Evolutionary conservation across 2,797 vertebrate species (phyloP).

Genomic region (Potorous gilbertii): DNA sequence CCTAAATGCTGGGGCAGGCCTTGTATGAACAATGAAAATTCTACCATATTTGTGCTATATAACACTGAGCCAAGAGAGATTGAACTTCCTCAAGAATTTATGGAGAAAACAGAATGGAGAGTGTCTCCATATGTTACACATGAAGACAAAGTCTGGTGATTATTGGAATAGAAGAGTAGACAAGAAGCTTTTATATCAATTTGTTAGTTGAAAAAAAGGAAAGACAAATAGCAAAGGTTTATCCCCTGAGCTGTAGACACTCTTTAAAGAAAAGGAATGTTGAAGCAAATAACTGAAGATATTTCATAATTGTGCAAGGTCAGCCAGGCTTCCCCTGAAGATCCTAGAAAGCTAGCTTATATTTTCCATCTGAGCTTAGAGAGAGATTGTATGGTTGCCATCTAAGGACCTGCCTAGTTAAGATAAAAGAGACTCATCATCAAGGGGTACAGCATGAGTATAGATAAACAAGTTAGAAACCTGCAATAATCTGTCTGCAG

Average conservation of each 20-base stretch:
- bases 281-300: background rate
- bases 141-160: background rate
- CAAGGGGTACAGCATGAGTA: background rate
- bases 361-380: background rate
- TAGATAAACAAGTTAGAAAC: background rate
- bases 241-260: background rate
- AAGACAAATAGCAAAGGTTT: background rate
- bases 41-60: background rate
- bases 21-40: background rate
- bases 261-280: background rate
- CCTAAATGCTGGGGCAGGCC: background rate
- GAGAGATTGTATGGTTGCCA: background rate
- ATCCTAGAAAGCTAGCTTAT: background rate
- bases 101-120: background rate
- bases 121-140: background rate
- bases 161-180: background rate
- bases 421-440: background rate
- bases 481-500: no score
- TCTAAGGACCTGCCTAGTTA: background rate
- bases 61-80: background rate
- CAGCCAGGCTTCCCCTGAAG: background rate
- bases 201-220: background rate
- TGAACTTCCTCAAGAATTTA: background rate
- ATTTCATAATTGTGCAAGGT: background rate
- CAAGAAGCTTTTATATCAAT: background rate